A percentile compares a stretch with the other conserved stretches of the same genome.
Conservation (phyloP, 2,113 vertebrate species). For the Eubucco bourcierii region DNA sequence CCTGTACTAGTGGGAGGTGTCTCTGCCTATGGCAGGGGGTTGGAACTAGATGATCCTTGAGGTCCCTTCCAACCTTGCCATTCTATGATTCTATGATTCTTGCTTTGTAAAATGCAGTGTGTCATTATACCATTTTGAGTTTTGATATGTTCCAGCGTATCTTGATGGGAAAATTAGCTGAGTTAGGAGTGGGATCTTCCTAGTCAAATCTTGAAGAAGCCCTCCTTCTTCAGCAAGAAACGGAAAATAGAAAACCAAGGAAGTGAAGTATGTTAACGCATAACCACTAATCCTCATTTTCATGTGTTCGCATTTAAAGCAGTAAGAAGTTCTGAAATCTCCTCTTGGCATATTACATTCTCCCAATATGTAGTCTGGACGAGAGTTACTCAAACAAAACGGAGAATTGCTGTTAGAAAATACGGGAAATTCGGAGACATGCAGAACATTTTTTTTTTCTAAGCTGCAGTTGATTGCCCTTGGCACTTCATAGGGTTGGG, state of each 20-base stretch:
- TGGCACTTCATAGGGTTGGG: slow-evolving; percentile 12
- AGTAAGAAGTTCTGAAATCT: not conserved
- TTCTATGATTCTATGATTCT: too few relatives aligned
- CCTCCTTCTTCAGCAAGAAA: not conserved
- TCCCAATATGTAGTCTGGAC: not conserved
- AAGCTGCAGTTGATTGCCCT: slow-evolving; percentile 27
- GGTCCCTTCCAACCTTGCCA: too few relatives aligned
- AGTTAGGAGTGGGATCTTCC: not conserved
- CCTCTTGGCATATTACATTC: not conserved
- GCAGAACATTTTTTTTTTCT: not conserved
- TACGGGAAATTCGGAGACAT: not conserved
- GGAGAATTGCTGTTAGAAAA: not conserved
- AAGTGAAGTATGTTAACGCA: not conserved
- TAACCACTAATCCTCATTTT: not conserved
- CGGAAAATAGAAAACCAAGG: not conserved
- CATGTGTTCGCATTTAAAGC: not conserved
- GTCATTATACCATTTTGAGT: not conserved
- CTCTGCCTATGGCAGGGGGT: too few relatives aligned
- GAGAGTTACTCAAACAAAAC: not conserved
- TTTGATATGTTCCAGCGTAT: not conserved
- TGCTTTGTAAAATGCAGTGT: not conserved
- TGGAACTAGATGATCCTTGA: too few relatives aligned
- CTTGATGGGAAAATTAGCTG: not conserved
- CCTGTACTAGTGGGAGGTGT: too few relatives aligned
- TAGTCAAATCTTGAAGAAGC: not conserved